phyloP scores from a whole-genome alignment of 2,888 invertebrate genomes.

The Lochmaea crataegi region DNA sequence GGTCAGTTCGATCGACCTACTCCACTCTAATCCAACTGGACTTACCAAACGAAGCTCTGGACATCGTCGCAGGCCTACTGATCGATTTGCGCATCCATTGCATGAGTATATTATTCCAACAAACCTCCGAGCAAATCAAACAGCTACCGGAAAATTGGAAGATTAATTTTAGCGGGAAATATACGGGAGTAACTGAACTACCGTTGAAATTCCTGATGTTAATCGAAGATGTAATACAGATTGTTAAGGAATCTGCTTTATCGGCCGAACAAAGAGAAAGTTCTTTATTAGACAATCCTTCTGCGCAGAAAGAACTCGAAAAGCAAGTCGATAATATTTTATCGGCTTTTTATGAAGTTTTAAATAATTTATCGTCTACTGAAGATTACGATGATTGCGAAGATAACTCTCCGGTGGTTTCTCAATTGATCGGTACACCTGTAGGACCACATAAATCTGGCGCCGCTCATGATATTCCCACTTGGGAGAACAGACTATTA shows the following conservation, averaged over 20 bases:
- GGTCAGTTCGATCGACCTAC: constrained; percentile 79
- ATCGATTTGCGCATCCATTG: constrained; percentile 90
- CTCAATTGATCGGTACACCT: constrained; percentile 74
- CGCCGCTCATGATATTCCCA: constrained; percentile 62
- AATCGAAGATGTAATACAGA: constrained; percentile 78
- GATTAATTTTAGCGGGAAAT: constrained; percentile 84
- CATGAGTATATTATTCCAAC: constrained; percentile 85
- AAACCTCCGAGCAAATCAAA: constrained; percentile 83
- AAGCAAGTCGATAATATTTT: constrained; percentile 72
- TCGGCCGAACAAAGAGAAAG: constrained; percentile 77
- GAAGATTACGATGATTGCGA: constrained; percentile 74
- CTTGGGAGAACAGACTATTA: constrained; percentile 84
- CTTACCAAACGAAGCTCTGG: constrained; percentile 87
- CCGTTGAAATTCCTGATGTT: constrained; percentile 80
- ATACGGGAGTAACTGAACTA: constrained; percentile 68
- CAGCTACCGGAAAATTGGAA: constrained; percentile 87
- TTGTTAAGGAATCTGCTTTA: constrained; percentile 77
- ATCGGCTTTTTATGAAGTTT: constrained; percentile 73
- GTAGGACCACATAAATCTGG: constrained; percentile 60
- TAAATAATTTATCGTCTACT: constrained; percentile 79
- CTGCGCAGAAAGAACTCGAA: constrained; percentile 67
- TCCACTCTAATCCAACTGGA: constrained; percentile 85
- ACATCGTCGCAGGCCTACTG: constrained; percentile 85
- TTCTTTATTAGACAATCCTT: constrained; percentile 68
- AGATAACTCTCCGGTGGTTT: constrained; percentile 68